Evolutionary conservation across 2,113 vertebrate species (phyloP), one percentile per base, ranked within the genome.

Genomic region (Ciconia boyciana): DNA sequence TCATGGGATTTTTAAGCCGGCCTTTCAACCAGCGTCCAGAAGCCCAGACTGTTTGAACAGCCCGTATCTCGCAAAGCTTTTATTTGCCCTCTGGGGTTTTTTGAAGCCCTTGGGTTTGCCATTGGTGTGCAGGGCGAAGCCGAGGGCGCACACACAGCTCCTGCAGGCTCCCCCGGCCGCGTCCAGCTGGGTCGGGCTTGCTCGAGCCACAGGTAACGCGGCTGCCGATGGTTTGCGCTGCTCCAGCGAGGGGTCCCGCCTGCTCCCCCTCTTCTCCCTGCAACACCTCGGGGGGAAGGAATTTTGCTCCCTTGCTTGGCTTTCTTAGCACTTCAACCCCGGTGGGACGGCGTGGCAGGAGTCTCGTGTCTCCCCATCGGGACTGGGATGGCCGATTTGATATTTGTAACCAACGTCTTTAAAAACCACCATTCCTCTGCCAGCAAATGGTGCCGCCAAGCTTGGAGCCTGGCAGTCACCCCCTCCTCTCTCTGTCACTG

Each of bases 281-380:
- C 14, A 18, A 31, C 0, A 2, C 21, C 29, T 29, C 11, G 0
- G 5, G 32, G 17, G 72, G 68, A 25, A 44, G 52, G 9, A 11
- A 25, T 3, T 75, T 10, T 13, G 4, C 16, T 55, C 44, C 62
- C 36, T 32, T 1, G 13, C 55, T 18, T 0, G 0, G 24, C 28
- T 85, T 41, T 60, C 20, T 10, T 4, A 13, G 1, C 5, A 7
- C 60, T 28, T 44, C 1, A 1, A n/a, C 25, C n/a, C n/a, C 3
- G 0, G 4, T 4, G 61, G 86, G 66, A 46, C 4, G 5, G 41
- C 2, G 2, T 4, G 70, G 41, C 31, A 13, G 18, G 57, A 46
- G 11, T 2, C 16, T 24, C 3, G 0, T 8, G 32, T 51, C 10
- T 26, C 41, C 65, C 34, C 0, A 2, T 3, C 2, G 1, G 25